Evolutionary conservation across 2,888 invertebrate genomes (phyloP).

Genomic region (Nomada fucata): DNA sequence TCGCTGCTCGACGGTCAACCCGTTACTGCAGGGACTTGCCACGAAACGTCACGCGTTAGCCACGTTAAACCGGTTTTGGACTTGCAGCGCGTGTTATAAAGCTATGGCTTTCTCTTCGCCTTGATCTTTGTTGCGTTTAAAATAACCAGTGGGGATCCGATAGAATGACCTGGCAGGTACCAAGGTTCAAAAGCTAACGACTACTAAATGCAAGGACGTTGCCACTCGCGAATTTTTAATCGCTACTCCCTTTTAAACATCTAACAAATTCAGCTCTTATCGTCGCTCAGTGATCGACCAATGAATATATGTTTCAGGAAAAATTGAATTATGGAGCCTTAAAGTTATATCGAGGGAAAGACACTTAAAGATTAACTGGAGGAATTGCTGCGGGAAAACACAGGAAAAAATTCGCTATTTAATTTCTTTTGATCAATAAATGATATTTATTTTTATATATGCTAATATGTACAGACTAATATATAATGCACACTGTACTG

Average conservation of each 20-base stretch:
- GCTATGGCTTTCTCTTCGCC: conserved; percentile 72
- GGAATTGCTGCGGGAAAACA: not conserved
- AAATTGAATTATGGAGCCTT: conserved; percentile 74
- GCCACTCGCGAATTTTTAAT: not conserved
- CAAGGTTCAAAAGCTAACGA: not conserved
- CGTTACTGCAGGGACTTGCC: conserved; percentile 56
- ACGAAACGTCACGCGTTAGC: conserved; percentile 20
- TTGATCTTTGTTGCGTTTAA: conserved; percentile 47
- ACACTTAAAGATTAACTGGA: not conserved
- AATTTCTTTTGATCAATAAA: not conserved
- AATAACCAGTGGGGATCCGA: conserved; percentile 42
- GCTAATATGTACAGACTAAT: not conserved
- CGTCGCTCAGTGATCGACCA: not conserved
- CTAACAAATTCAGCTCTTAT: not conserved
- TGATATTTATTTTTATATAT: not conserved
- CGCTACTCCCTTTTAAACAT: not conserved
- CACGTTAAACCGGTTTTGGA: conserved; percentile 35
- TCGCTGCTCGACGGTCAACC: conserved; percentile 35
- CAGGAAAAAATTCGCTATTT: not conserved
- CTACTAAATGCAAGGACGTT: not conserved
- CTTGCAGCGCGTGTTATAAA: conserved; percentile 29
- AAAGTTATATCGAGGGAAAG: conserved; percentile 19
- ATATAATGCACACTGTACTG: not conserved
- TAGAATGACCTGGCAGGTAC: not conserved
- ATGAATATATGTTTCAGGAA: conserved; percentile 64